Percentiles rank a stretch among this genome's conserved stretches.
phyloP scores from a whole-genome alignment of 2,888 invertebrate species.

The Apotomis capreana region DNA sequence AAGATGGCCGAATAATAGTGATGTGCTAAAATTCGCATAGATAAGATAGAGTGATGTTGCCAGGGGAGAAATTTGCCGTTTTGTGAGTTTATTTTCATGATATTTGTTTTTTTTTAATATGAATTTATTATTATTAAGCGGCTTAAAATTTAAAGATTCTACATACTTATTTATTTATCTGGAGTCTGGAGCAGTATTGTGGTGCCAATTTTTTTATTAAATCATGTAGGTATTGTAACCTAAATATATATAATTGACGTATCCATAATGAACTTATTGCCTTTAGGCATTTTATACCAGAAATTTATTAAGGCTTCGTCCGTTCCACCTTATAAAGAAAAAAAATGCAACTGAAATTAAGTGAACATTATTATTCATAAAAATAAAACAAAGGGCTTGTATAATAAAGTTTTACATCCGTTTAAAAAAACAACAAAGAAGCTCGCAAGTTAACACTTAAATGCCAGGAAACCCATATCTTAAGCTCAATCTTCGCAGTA shows the following conservation, averaged over 20 bases:
- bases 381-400: constrained; percentile 6
- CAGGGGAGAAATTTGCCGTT: not conserved
- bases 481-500: constrained; percentile 51
- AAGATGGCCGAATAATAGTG: constrained; percentile 36
- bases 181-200: no score
- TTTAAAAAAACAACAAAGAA: constrained; percentile 10
- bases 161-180: no score
- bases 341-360: not conserved
- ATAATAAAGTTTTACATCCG: constrained; percentile 16
- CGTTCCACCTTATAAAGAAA: no score
- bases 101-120: not conserved
- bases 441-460: constrained; percentile 18
- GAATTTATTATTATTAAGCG: no score
- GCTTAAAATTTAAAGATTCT: no score
- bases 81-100: not conserved
- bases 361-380: not conserved
- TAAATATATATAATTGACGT: no score
- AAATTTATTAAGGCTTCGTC: no score
- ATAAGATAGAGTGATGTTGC: constrained; percentile 26
- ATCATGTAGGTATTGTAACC: no score
- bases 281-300: no score
- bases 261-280: no score
- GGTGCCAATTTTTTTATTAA: no score
- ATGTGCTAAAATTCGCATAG: constrained; percentile 31
- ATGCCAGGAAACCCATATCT: constrained; percentile 50